These are phyloP conservation scores for Brenthis hecate DNA, from an alignment of 2,888 invertebrate species.

Conservation along the genomic window DNA sequence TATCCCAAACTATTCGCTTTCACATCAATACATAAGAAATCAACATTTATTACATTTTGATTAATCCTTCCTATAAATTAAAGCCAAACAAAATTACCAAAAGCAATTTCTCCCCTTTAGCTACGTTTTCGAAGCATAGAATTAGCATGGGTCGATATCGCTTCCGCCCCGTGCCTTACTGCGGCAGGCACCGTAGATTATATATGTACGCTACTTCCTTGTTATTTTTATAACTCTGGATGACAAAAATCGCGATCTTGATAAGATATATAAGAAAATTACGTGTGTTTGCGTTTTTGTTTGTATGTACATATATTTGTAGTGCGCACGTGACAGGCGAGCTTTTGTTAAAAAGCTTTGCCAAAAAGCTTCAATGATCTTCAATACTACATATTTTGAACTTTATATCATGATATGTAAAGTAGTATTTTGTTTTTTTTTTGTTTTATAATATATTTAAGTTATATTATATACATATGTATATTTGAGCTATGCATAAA, in stretches of 20 bases:
- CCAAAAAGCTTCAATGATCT: too few relatives aligned
- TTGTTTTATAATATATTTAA: too few relatives aligned
- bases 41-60: slow-evolving; percentile 4
- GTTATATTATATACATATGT: too few relatives aligned
- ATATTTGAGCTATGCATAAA: too few relatives aligned
- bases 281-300: too few relatives aligned
- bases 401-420: too few relatives aligned
- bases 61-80: slow-evolving; percentile 11
- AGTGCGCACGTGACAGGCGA: too few relatives aligned
- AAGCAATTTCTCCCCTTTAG: slow-evolving; percentile 16
- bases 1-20: too few relatives aligned
- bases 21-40: slow-evolving; percentile 1
- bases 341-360: too few relatives aligned
- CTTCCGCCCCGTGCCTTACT: slow-evolving; percentile 57
- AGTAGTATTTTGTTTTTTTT: too few relatives aligned
- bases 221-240: slow-evolving; percentile 24
- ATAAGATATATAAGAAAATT: slow-evolving; percentile 10
- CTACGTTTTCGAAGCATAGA: slow-evolving; percentile 46
- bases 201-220: slow-evolving; percentile 22
- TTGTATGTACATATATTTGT: too few relatives aligned
- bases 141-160: slow-evolving; percentile 72
- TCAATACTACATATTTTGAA: too few relatives aligned
- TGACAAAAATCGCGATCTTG: slow-evolving; percentile 1
- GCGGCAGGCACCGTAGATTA: slow-evolving; percentile 53
- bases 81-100: slow-evolving; percentile 22